These are phyloP conservation scores for Cathartes aura DNA, from an alignment of 2,113 vertebrate species.

Conservation along the genomic window DNA sequence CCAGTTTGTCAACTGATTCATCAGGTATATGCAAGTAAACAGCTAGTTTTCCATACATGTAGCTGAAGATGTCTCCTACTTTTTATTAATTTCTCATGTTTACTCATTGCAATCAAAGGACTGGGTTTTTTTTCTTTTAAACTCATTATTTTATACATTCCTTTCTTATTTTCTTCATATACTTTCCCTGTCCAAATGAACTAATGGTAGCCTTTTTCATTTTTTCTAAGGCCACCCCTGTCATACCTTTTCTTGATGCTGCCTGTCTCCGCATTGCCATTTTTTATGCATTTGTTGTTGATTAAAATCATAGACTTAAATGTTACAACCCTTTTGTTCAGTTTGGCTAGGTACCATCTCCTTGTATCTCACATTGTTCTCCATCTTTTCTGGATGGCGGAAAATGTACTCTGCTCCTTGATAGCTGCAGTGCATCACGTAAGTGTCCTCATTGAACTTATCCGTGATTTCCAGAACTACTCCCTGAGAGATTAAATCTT, in stretches of 20 bases:
- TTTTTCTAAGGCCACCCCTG: not conserved
- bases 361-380: not conserved
- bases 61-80: not conserved
- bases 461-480: not conserved
- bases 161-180: not conserved
- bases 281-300: not conserved
- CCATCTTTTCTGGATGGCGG: not conserved
- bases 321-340: no score
- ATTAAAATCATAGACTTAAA: not conserved
- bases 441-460: not conserved
- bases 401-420: not conserved
- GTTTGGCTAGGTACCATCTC: not conserved
- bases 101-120: not conserved
- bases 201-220: not conserved
- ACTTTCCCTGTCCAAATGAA: not conserved
- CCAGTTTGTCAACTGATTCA: not conserved
- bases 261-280: not conserved
- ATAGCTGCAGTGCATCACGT: not conserved
- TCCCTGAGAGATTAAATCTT: constrained; percentile 17
- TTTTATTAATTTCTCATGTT: not conserved
- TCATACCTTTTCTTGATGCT: not conserved
- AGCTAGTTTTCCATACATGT: not conserved
- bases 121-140: not conserved
- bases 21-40: not conserved
- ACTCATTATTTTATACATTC: not conserved